Evolutionary conservation across 1,140 invertebrate species (phyloP).

Genomic region (Drosophila kepulauana): DNA sequence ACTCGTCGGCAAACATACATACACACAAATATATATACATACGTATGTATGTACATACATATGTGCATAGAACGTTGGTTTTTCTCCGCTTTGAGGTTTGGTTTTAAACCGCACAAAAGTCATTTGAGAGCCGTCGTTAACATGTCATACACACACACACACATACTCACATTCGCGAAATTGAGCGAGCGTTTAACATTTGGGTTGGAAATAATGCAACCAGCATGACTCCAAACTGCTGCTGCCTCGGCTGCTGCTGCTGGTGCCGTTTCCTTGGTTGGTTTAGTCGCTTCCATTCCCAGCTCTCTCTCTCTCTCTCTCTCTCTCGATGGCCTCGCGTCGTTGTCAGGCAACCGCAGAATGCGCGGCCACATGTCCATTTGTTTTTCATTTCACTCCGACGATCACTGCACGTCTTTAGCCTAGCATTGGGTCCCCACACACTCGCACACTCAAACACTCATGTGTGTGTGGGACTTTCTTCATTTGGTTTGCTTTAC

Average conservation of each 20-base stretch:
- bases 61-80: constrained; percentile 9
- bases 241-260: too few relatives aligned
- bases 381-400: constrained; percentile 68
- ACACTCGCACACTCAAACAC: neutral
- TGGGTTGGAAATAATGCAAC: constrained; percentile 41
- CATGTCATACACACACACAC: constrained; percentile 69
- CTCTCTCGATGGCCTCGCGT: neutral
- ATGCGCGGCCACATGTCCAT: constrained; percentile 72
- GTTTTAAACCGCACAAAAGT: constrained; percentile 80
- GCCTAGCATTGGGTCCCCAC: constrained; percentile 3
- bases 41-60: neutral
- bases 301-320: neutral
- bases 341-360: constrained; percentile 59
- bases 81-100: constrained; percentile 53
- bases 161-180: neutral
- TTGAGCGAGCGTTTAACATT: constrained; percentile 22
- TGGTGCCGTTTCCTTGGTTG: constrained; percentile 26
- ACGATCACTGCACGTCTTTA: constrained; percentile 37
- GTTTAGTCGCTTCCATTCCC: constrained; percentile 17
- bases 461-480: constrained; percentile 55
- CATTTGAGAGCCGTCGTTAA: constrained; percentile 80
- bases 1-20: neutral
- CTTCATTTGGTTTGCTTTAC: constrained; percentile 75
- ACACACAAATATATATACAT: neutral
- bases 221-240: constrained; percentile 8